Base-by-base conservation (phyloP, 2,888 invertebrate genomes). In the Limnephilus lunatus region DNA sequence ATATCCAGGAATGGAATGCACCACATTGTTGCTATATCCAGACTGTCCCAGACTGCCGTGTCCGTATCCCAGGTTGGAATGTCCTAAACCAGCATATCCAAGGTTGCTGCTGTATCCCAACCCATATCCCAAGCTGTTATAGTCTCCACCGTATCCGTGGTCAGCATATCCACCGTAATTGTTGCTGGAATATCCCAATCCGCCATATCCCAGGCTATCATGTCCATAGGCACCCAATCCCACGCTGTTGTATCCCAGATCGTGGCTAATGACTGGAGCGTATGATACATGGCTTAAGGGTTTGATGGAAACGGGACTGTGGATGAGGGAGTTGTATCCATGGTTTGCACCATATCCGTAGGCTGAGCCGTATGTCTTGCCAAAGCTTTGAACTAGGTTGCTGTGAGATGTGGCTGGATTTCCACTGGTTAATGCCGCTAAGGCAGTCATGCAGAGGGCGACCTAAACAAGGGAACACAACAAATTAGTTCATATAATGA, bases 91-190 rank as follows among this genome's bases (percentile, higher is more conserved):
- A 19, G 53, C 19, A 19, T 53, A 53, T 53, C 53, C 53, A 19
- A 81, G 81, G 11, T 82, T 68, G 25, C 31, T 68, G 30, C 82
- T 39, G 31, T 92, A 53, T 14, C 88, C 87, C 25, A 91, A 39
- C 30, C 85, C 88, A 90, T 92, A 92, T 82, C 87, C 92, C n/a
- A 90, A 31, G 15, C 35, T 91, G 68, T 68, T 68, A n/a, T 68
- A 68, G 25, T 68, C 68, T n/a, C 25, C 68, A n/a, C 48, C 48
- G 32, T 87, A 87, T 12, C 87, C 91, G 0, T 80, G 15, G 31
- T 53, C 90, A 32, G 53, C 32, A 25, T 90, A 85, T 86, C 86
- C 86, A n/a, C 35, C 35, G 53, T 90, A 80, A 30, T 53, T 81
- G 2, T 80, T 30, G 32, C 85, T 48, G 85, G 80, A 30, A 31